phyloP scores from a whole-genome alignment of 1,140 invertebrate genomes.

The Zaprionus camerounensis region DNA sequence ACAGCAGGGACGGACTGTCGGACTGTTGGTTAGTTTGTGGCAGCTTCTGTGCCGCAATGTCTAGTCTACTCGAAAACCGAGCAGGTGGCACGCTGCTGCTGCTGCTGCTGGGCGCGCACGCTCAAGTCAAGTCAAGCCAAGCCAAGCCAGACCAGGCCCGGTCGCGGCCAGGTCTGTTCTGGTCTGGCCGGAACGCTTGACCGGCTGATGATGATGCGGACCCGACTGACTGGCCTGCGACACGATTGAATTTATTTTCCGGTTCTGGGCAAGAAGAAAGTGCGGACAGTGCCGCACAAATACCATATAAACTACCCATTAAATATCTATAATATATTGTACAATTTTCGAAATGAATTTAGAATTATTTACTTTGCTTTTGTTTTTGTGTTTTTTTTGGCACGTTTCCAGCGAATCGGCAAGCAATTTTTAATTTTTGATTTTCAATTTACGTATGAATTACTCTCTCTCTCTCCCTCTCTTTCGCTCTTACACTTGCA shows the following conservation, averaged over 20 bases:
- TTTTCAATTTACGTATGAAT: slow-evolving; percentile 38
- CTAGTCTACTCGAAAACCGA: slow-evolving; percentile 44
- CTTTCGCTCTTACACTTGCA: slow-evolving; percentile 54
- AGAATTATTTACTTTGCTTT: slow-evolving; percentile 50
- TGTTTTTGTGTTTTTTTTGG: slow-evolving; percentile 24
- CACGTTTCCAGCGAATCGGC: slow-evolving; percentile 48
- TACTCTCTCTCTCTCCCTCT: neutral
- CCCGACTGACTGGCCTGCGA: slow-evolving; percentile 67
- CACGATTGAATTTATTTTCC: slow-evolving; percentile 59
- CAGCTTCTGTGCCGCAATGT: slow-evolving; percentile 73
- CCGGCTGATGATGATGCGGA: slow-evolving; percentile 55
- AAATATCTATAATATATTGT: slow-evolving; percentile 11
- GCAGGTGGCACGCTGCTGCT: slow-evolving; percentile 26
- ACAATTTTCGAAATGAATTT: slow-evolving; percentile 3
- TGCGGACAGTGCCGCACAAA: slow-evolving; percentile 37
- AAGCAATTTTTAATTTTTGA: slow-evolving; percentile 21
- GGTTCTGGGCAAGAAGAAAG: slow-evolving; percentile 68
- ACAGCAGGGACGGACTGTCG: slow-evolving; percentile 7
- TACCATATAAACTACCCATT: neutral
- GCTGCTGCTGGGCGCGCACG: slow-evolving; percentile 40
- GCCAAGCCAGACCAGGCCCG: neutral
- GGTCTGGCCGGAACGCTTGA: slow-evolving; percentile 63
- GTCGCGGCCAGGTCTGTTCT: slow-evolving; percentile 19
- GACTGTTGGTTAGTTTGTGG: slow-evolving; percentile 31
- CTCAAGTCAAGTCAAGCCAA: slow-evolving; percentile 29